Base-by-base conservation (phyloP, 2,888 invertebrate species). In the Chalcis sispes region DNA sequence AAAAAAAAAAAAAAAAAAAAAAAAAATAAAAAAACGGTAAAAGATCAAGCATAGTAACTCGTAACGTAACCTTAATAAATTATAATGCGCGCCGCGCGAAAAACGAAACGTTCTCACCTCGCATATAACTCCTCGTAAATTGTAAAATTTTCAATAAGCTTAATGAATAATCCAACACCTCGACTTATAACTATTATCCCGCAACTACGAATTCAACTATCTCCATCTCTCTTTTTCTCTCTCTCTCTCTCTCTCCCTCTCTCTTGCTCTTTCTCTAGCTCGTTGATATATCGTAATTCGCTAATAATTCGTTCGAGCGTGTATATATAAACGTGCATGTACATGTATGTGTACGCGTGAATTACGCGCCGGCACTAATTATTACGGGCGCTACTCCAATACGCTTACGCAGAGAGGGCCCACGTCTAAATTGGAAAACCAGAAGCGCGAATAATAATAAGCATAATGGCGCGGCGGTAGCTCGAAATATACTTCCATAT, bases 401-500 rank as follows among this genome's bases (percentile, higher is more conserved):
- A 4, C 10, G 10, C 36, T 10, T 36, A 36, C 10, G 32, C 32
- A 32, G 61, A 42, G 36, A 40, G n/a, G 1, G 29, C 50, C 27
- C 18, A 42, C 23, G 25, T 52, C 64, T 64, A 64, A 69, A 69
- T 69, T 75, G 42, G 64, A 70, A 65, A 70, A 61, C 27, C 62
- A 62, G 74, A 46, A 64, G 59, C 70, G 64, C 42, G 48, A 40
- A 69, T 58, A 66, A 72, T 32, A 20, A 18, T 32, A 25, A 15
- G 2, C 56, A 77, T 77, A 73, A 74, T 78, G 75, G 79, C 61
- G 72, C 74, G 74, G 74, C 75, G 70, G 79, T 77, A 79, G 81
- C 80, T 62, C 79, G 77, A n/a, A n/a, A n/a, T n/a, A n/a, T n/a
- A n/a, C n/a, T 80, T 82, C 81, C 81, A 82, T n/a, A n/a, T 85